Percentiles rank a stretch among this genome's conserved stretches.
phyloP scores from a whole-genome alignment of 2,888 invertebrate genomes.

The Hecatera dysodea region DNA sequence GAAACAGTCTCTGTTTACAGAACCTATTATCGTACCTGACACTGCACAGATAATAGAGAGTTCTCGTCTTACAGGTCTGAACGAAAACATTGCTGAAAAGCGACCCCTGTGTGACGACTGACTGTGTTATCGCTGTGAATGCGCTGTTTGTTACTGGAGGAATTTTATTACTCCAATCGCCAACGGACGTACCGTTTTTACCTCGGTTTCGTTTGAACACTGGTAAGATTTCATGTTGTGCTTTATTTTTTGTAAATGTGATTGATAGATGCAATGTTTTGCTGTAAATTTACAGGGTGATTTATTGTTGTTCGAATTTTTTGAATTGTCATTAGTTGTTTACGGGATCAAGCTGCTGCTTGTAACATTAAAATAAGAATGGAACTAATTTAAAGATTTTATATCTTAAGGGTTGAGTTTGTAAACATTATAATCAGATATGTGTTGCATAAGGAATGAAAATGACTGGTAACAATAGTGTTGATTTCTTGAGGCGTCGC shows the following conservation, averaged over 20 bases:
- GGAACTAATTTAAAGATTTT: too few species aligned
- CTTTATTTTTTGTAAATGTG: background rate
- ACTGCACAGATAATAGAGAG: slow-evolving; percentile 33
- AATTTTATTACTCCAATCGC: slow-evolving; percentile 9
- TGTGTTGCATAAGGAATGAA: slow-evolving; percentile 41
- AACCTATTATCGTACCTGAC: slow-evolving; percentile 20
- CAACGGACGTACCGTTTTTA: background rate
- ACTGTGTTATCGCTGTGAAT: slow-evolving; percentile 11
- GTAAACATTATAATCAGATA: too few species aligned
- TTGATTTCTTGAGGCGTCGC: slow-evolving; percentile 27
- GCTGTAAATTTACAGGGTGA: too few species aligned
- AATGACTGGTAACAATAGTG: slow-evolving; percentile 44
- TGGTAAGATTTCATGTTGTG: background rate
- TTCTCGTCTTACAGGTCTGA: slow-evolving; percentile 47
- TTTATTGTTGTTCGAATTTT: too few species aligned
- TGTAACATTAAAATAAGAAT: too few species aligned
- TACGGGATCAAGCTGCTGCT: too few species aligned
- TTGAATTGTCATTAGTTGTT: too few species aligned
- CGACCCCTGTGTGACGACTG: slow-evolving; percentile 43
- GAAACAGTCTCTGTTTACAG: slow-evolving; percentile 34
- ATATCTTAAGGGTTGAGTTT: too few species aligned
- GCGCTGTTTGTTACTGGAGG: slow-evolving; percentile 5
- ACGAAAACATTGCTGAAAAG: slow-evolving; percentile 61
- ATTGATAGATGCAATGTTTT: too few species aligned
- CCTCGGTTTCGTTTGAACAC: slow-evolving; percentile 1